Conservation (phyloP, 2,113 vertebrate species). For the Meriones unguiculatus region DNA sequence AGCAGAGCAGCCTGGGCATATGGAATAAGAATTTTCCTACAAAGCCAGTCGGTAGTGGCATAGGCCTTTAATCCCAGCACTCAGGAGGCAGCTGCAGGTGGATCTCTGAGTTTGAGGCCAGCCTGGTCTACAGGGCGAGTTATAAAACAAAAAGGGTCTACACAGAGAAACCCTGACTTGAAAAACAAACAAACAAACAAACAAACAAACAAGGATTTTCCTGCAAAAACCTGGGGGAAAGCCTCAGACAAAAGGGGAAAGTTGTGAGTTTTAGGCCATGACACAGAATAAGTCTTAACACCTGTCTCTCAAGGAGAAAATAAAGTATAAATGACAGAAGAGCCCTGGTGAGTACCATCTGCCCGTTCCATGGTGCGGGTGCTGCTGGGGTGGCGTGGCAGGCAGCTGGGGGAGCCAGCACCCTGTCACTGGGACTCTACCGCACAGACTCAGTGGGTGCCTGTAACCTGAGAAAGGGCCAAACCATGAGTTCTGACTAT, state of each 20-base stretch:
- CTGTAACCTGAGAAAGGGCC: background rate
- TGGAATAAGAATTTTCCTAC: background rate
- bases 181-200: background rate
- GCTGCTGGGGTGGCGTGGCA: fast-evolving
- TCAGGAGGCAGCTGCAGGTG: fast-evolving
- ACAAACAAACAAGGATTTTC: background rate
- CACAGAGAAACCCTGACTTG: background rate
- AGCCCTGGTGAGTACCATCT: fast-evolving
- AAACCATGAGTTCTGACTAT: fast-evolving
- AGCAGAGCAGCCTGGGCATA: background rate
- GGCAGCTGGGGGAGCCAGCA: too few species aligned
- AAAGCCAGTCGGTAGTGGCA: background rate
- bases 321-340: background rate
- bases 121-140: background rate
- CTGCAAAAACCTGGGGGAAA: background rate
- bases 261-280: background rate
- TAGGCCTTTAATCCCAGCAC: background rate
- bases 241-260: background rate
- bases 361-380: background rate
- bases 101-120: background rate
- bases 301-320: background rate
- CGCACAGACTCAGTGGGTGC: fast-evolving
- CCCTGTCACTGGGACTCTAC: background rate
- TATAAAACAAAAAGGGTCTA: background rate
- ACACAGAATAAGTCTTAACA: fast-evolving